Evolutionary conservation across 2,888 invertebrate species (phyloP), one percentile per base, ranked within the genome.

Genomic region (Galeruca laticollis): DNA sequence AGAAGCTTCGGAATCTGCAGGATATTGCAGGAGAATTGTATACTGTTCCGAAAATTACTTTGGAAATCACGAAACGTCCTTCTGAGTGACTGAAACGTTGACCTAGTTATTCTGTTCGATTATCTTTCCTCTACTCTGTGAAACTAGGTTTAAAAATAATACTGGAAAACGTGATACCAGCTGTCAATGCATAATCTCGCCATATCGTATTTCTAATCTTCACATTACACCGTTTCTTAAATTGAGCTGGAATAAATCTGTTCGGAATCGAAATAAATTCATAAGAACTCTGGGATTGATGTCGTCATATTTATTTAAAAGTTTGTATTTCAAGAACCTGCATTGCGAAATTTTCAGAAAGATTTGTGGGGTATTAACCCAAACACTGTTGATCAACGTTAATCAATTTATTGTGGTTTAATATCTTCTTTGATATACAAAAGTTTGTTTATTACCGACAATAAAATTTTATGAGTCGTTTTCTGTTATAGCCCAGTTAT

Each of bases 341-440:
- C 54, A 54, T 31, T 54, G 31, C 54, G 56, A 57, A 57, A 57
- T 57, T 35, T 57, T 18, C 15, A 10, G 35, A 26, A n/a, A n/a
- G n/a, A n/a, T 15, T 20, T 51, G 51, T 51, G 51, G 51, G 20
- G 8, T 4, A 20, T 15, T 8, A 8, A 47, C 15, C 15, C 35
- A 18, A 35, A 18, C 18, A 57, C 2, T 37, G 33, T 57, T 57
- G 56, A 35, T 57, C 35, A 57, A 57, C 13, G 18, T 57, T 35
- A 26, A 57, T 26, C 56, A n/a, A 33, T 56, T 56, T 56, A 56
- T 33, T 13, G 56, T 56, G 33, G 56, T 26, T 33, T 15, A 31
- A 31, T 33, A n/a, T 33, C 56, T 57, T 57, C 10, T 57, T 15
- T 6, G 10, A 35, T 15, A 57, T 35, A 35, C 9, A 31, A 57